Evolutionary conservation across 2,888 invertebrate genomes (phyloP).

Genomic region (Tenodera sinensis): DNA sequence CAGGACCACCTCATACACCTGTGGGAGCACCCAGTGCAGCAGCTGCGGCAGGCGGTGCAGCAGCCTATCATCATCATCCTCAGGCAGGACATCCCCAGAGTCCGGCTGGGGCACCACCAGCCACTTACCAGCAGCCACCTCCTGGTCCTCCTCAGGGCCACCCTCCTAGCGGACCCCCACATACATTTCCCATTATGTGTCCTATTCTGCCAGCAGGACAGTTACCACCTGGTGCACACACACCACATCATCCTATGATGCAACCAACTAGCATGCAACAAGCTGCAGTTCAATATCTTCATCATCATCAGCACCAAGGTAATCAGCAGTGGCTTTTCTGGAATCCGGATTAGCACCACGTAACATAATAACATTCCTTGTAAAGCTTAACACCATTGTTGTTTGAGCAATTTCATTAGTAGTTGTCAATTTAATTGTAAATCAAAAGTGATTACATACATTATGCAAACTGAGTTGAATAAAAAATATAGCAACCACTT

Average conservation of each 20-base stretch:
- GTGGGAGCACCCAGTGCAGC: conserved; percentile 12
- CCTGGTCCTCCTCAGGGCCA: conserved; percentile 27
- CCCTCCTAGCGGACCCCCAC: conserved; percentile 22
- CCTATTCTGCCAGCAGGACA: conserved; percentile 50
- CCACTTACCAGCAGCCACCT: conserved; percentile 34
- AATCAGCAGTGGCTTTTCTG: not conserved
- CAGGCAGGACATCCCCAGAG: conserved; percentile 31
- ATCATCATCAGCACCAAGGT: conserved; percentile 46
- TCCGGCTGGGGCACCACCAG: conserved; percentile 38
- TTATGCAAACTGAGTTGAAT: too few species aligned
- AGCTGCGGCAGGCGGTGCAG: conserved; percentile 2
- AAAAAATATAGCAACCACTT: too few species aligned
- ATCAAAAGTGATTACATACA: too few species aligned
- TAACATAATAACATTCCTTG: too few species aligned
- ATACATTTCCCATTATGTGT: conserved; percentile 55
- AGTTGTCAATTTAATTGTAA: too few species aligned
- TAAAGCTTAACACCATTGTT: too few species aligned
- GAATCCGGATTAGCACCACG: too few species aligned
- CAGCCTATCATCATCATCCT: conserved; percentile 33
- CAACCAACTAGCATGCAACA: conserved; percentile 50
- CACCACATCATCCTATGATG: conserved; percentile 41
- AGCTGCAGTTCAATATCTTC: conserved; percentile 47
- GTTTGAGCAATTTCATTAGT: too few species aligned
- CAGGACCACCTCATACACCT: conserved; percentile 21
- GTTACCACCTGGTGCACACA: conserved; percentile 23